These are phyloP conservation scores for Idris sp. DNA, from an alignment of 1,140 invertebrate species.

Conservation along the genomic window DNA sequence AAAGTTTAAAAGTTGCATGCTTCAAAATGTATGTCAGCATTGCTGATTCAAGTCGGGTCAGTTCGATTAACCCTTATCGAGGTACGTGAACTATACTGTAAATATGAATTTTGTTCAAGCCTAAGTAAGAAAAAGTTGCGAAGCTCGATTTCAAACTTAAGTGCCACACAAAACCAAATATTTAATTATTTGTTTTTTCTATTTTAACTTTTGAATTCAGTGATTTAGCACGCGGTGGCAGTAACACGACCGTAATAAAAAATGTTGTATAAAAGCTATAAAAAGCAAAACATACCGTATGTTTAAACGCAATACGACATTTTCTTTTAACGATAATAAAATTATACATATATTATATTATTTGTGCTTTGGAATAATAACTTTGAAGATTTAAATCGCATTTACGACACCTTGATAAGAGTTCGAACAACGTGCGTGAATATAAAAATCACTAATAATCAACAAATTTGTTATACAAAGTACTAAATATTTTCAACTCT, in stretches of 20 bases:
- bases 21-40: constrained; percentile 20
- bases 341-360: constrained; percentile 5
- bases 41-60: constrained; percentile 19
- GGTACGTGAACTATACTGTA: constrained; percentile 14
- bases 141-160: constrained; percentile 1
- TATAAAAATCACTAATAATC: constrained; percentile 6
- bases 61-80: constrained; percentile 39
- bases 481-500: not conserved
- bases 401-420: constrained; percentile 13
- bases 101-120: constrained; percentile 18
- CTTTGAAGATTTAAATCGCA: constrained; percentile 3
- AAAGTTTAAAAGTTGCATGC: constrained; percentile 36
- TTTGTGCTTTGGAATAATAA: constrained; percentile 6
- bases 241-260: constrained; percentile 1
- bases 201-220: not conserved
- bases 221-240: not conserved
- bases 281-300: constrained; percentile 4
- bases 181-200: too few relatives aligned
- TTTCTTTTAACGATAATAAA: constrained; percentile 2
- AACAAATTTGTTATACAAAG: not conserved
- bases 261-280: constrained; percentile 13
- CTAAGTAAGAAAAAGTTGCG: not conserved
- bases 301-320: not conserved
- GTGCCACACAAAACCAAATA: constrained; percentile 2
- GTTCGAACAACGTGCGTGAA: constrained; percentile 15